Evolutionary conservation across 53 echinoderm and acorn worm species (phyloP).

Genomic region (Holothuria scabra): DNA sequence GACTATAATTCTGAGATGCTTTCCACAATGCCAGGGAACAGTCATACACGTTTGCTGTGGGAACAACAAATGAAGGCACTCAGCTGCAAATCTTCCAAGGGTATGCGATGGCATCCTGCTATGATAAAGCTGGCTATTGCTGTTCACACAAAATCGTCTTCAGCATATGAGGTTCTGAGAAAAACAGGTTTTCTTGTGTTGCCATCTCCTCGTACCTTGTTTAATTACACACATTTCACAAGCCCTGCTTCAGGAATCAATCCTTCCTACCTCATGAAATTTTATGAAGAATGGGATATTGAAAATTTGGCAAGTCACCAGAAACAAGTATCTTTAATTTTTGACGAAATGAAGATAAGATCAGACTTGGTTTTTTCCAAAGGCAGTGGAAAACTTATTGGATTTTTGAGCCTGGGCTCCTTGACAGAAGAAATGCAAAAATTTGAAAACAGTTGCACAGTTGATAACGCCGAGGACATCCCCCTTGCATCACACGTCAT

Average conservation of each 20-base stretch:
- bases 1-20: too few relatives aligned
- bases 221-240: constrained; percentile 21
- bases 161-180: too few relatives aligned
- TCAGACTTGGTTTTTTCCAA: not conserved
- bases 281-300: not conserved
- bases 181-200: too few relatives aligned
- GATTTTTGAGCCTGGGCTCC: not conserved
- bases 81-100: too few relatives aligned
- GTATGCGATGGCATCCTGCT: too few relatives aligned
- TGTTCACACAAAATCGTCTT: too few relatives aligned
- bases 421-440: not conserved
- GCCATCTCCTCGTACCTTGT: not conserved
- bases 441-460: not conserved
- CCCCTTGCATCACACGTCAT: not conserved
- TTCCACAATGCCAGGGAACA: too few relatives aligned
- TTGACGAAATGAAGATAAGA: constrained; percentile 37
- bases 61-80: too few relatives aligned
- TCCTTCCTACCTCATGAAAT: not conserved
- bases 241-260: not conserved
- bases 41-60: too few relatives aligned
- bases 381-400: not conserved
- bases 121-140: too few relatives aligned
- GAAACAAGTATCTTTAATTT: not conserved
- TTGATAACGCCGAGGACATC: not conserved
- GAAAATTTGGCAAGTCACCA: not conserved